Evolutionary conservation across 2,797 vertebrate genomes (phyloP).

Genomic region (Melanogrammus aeglefinus): DNA sequence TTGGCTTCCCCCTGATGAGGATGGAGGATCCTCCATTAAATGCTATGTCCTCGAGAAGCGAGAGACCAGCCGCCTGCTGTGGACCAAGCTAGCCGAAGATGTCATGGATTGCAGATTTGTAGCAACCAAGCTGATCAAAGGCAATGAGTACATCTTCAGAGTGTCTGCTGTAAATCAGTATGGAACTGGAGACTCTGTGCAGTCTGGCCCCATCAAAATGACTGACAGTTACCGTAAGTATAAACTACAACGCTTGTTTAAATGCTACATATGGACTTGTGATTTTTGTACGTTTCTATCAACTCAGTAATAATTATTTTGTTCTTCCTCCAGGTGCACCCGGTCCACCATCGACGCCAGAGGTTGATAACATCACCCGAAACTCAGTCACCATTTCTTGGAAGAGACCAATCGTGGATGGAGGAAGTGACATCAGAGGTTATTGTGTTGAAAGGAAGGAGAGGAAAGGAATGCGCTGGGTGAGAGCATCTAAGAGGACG

Average conservation of each 20-base stretch:
- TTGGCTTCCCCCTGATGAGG: constrained; percentile 95
- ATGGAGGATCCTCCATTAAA: constrained; percentile 90
- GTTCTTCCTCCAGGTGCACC: constrained; percentile 80
- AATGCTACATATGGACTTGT: not conserved
- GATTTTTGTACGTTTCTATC: not conserved
- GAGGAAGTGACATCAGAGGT: constrained; percentile 96
- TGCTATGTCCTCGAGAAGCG: constrained; percentile 96
- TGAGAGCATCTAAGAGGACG: constrained; percentile 91
- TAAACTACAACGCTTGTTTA: not conserved
- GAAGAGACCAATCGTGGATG: constrained; percentile 90
- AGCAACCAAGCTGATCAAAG: constrained; percentile 91
- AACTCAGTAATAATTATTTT: not conserved
- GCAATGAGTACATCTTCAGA: constrained; percentile 98
- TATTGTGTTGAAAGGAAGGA: constrained; percentile 94
- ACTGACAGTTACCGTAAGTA: constrained; percentile 90
- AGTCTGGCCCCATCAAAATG: constrained; percentile 94
- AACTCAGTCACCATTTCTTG: constrained; percentile 90
- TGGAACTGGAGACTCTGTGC: constrained; percentile 88
- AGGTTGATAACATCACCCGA: constrained; percentile 89
- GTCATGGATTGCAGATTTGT: constrained; percentile 88
- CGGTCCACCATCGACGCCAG: constrained; percentile 93
- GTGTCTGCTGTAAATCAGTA: constrained; percentile 94
- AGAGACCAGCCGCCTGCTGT: constrained; percentile 96
- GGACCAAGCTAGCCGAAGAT: constrained; percentile 94
- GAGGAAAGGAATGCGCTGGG: constrained; percentile 94